A percentile compares a stretch with the other conserved stretches of the same genome.
Evolutionary conservation across 2,113 vertebrate genomes (phyloP).

Genomic region (Acrocephalus kingi): DNA sequence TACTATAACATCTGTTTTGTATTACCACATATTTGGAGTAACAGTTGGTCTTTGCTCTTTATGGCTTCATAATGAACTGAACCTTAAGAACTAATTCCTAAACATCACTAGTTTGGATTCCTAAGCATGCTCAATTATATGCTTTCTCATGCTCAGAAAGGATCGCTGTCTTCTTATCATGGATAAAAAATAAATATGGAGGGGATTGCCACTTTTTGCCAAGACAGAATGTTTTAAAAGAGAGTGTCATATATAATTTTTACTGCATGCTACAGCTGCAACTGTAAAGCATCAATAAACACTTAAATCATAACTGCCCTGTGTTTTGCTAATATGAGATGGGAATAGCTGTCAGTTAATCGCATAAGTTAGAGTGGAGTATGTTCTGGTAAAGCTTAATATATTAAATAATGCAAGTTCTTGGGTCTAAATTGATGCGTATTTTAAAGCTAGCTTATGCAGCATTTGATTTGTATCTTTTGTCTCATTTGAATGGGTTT

Average conservation of each 20-base stretch:
- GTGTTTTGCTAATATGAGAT: not conserved
- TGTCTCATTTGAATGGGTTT: not conserved
- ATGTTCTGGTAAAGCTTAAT: not conserved
- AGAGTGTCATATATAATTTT: not conserved
- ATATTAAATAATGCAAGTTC: not conserved
- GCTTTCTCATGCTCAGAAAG: not conserved
- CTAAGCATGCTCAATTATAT: not conserved
- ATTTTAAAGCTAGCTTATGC: not conserved
- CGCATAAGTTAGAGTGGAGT: not conserved
- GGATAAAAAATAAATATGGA: not conserved
- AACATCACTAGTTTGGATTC: not conserved
- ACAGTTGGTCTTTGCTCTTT: slow-evolving; percentile 26
- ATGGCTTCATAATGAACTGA: slow-evolving; percentile 10
- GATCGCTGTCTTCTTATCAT: not conserved
- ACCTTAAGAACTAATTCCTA: slow-evolving; percentile 42
- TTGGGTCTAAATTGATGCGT: not conserved
- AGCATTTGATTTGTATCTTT: not conserved
- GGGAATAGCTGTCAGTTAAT: not conserved
- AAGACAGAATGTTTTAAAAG: not conserved
- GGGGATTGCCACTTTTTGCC: not conserved
- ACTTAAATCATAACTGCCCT: not conserved
- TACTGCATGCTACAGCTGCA: not conserved
- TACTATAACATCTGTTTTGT: not conserved
- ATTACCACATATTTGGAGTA: slow-evolving; percentile 11
- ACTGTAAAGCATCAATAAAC: not conserved